Base-by-base conservation (phyloP, 2,888 invertebrate species). In the Tethea ocularis region DNA sequence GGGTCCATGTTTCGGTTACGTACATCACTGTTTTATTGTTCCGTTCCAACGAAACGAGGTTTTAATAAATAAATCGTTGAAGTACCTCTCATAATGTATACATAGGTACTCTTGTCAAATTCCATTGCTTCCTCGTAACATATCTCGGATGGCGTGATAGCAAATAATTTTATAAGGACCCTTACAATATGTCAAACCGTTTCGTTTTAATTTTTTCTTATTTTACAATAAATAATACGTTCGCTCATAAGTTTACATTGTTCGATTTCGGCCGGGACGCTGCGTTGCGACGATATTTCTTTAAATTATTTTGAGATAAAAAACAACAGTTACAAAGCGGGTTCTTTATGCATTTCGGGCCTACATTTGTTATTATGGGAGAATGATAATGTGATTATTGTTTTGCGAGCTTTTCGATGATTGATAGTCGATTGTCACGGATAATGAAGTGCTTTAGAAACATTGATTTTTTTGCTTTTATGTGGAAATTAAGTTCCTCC, bases 311-410 rank as follows among this genome's bases (percentile, higher is more conserved):
- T 84, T 83, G 79, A 46, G 73, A 80, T 71, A 81, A 71, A 72
- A 69, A 80, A 83, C 87, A 86, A 84, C 84, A 73, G 65, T 72
- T 77, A 85, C 81, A 86, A 88, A 85, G 87, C 85, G 79, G 82
- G 78, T 90, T 91, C 91, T 91, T 91, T 91, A 91, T 91, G 91
- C 86, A 86, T 89, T 89, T 87, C 74, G 84, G 82, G 77, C 71
- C 83, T 86, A 84, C 89, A 87, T 92, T 91, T 88, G 89, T 90
- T 91, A 90, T 90, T 91, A 90, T 89, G 88, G 85, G 86, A 89
- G 86, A 90, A 91, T 91, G 88, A 92, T 93, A 91, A 91, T 91
- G 86, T 91, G 89, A 91, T 91, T 92, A 93, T 91, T 93, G 91
- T 93, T 92, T 93, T 91, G 92, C 90, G 86, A 88, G 86, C 76